Evolutionary conservation across 2,888 invertebrate genomes (phyloP).

Genomic region (Rugalucina vietnamica): DNA sequence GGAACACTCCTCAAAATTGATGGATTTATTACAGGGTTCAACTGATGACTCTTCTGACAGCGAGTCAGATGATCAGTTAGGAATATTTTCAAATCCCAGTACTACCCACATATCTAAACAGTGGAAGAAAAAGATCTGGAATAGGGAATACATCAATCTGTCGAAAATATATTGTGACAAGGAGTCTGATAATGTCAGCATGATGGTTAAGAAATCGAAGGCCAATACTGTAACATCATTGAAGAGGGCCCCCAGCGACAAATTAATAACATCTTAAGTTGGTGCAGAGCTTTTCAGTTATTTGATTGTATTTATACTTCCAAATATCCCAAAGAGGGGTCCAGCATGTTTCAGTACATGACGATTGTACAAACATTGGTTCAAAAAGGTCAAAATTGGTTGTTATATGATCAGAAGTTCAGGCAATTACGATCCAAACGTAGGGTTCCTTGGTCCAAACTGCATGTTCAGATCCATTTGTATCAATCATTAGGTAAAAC

Average conservation of each 20-base stretch:
- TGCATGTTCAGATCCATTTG: background rate
- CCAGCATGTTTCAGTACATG: constrained; percentile 27
- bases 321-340: constrained; percentile 6
- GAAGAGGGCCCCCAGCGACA: background rate
- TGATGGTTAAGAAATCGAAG: background rate
- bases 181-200: background rate
- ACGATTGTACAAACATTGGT: constrained; percentile 19
- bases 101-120: background rate
- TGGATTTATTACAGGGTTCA: background rate
- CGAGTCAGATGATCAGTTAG: constrained; percentile 1
- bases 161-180: background rate
- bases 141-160: constrained; percentile 15
- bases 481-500: background rate
- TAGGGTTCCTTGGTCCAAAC: background rate
- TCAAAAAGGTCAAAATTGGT: constrained; percentile 3
- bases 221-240: background rate
- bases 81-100: background rate
- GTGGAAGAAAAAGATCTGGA: constrained; percentile 3
- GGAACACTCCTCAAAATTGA: background rate
- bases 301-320: constrained; percentile 14
- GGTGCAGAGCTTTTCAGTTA: constrained; percentile 21
- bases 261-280: constrained; percentile 18
- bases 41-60: background rate
- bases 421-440: background rate
- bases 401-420: constrained; percentile 23